Conservation (phyloP, 2,888 invertebrate genomes). For the Brenthis hecate region DNA sequence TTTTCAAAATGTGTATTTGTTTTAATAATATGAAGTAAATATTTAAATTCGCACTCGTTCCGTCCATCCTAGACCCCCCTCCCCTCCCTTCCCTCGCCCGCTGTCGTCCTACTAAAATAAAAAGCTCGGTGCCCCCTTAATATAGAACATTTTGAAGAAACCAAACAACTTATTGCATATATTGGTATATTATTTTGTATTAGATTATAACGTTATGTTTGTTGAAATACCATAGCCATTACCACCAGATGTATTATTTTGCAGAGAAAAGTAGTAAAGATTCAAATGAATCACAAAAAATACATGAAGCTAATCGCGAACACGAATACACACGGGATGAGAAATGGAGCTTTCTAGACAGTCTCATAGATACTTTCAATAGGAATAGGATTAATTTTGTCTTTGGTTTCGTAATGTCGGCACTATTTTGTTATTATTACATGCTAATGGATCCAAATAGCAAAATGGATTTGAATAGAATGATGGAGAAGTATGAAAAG, state of each 20-base stretch:
- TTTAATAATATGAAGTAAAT: too few species aligned
- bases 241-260: slow-evolving; percentile 60
- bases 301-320: slow-evolving; percentile 68
- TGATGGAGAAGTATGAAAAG: slow-evolving; percentile 43
- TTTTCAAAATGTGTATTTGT: too few species aligned
- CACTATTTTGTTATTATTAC: slow-evolving; percentile 39
- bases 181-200: too few species aligned
- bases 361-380: slow-evolving; percentile 54
- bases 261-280: slow-evolving; percentile 65
- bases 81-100: too few species aligned
- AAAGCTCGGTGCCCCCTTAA: too few species aligned
- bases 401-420: slow-evolving; percentile 56
- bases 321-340: slow-evolving; percentile 48
- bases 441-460: slow-evolving; percentile 51
- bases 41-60: too few species aligned
- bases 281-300: slow-evolving; percentile 55
- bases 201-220: too few species aligned
- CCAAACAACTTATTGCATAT: too few species aligned
- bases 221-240: too few species aligned
- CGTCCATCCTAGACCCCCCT: too few species aligned
- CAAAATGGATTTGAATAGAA: slow-evolving; percentile 44
- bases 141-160: too few species aligned
- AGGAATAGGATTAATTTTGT: slow-evolving; percentile 56
- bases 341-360: slow-evolving; percentile 65
- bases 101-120: too few species aligned